These are phyloP conservation scores for Nasonovia ribisnigri DNA, from an alignment of 2,888 invertebrate species.

Conservation along the genomic window DNA sequence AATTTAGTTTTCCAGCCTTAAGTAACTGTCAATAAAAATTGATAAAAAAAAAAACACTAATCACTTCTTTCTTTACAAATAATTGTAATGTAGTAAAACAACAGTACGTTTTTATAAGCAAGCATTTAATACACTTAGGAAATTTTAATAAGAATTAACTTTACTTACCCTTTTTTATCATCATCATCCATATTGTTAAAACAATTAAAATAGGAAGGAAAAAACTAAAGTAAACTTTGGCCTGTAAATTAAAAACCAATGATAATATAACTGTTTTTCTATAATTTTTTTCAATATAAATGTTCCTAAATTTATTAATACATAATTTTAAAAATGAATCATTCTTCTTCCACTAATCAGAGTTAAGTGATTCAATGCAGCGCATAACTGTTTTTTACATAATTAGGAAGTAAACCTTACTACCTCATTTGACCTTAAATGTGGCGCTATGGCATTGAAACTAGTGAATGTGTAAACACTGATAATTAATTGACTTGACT, in stretches of 20 bases:
- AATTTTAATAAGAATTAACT: slow-evolving; percentile 48
- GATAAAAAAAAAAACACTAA: neutral
- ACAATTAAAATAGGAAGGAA: slow-evolving; percentile 44
- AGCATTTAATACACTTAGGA: slow-evolving; percentile 16
- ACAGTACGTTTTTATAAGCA: neutral
- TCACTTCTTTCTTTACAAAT: neutral
- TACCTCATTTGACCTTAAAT: slow-evolving; percentile 55
- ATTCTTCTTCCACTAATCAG: slow-evolving; percentile 8
- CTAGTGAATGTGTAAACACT: slow-evolving; percentile 40
- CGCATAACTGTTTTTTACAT: slow-evolving; percentile 43
- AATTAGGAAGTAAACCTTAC: slow-evolving; percentile 55
- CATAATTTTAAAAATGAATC: slow-evolving; percentile 26
- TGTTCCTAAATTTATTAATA: neutral
- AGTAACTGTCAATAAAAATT: neutral
- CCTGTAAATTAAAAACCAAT: slow-evolving; percentile 58
- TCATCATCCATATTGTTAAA: slow-evolving; percentile 59
- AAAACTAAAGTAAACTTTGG: slow-evolving; percentile 44
- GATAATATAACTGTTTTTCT: slow-evolving; percentile 21
- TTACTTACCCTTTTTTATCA: slow-evolving; percentile 57
- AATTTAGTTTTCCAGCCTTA: neutral
- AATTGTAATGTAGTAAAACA: neutral
- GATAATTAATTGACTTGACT: slow-evolving; percentile 8
- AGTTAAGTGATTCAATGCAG: slow-evolving; percentile 24
- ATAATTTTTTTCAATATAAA: slow-evolving; percentile 1
- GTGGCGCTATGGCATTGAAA: slow-evolving; percentile 48